Percentiles rank a stretch among this genome's conserved stretches.
Conservation (phyloP, 2,797 vertebrate genomes). For the Sebastes oblongus region DNA sequence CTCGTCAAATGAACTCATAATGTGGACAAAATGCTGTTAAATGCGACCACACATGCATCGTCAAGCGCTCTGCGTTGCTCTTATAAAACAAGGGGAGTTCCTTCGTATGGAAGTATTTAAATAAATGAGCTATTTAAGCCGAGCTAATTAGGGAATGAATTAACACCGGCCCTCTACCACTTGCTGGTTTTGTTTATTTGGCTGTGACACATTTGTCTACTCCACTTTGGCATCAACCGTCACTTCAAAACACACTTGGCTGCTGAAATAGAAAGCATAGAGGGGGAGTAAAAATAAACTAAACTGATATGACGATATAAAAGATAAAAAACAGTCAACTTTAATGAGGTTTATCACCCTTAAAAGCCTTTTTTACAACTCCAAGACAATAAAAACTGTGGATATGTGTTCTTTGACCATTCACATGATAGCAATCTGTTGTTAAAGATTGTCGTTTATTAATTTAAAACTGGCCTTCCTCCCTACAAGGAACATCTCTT, state of each 20-base stretch:
- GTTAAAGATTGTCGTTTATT: not conserved
- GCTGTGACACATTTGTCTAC: slow-evolving; percentile 8
- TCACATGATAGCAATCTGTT: not conserved
- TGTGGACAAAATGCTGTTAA: not conserved
- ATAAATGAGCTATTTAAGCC: slow-evolving; percentile 12
- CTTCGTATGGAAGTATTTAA: not conserved
- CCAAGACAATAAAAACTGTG: not conserved
- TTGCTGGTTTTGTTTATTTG: slow-evolving; percentile 45
- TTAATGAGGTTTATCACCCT: not conserved
- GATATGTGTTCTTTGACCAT: not conserved
- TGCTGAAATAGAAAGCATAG: not conserved
- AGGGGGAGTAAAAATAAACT: not conserved
- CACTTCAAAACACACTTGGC: slow-evolving; percentile 20
- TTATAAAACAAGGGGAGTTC: not conserved
- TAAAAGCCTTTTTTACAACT: not conserved
- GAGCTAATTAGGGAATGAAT: slow-evolving; percentile 6
- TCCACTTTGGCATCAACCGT: slow-evolving; percentile 19
- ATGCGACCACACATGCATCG: not conserved
- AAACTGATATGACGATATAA: not conserved
- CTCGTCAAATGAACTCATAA: not conserved
- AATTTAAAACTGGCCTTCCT: not conserved
- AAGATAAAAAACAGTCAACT: not conserved
- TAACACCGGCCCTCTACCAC: slow-evolving; percentile 5
- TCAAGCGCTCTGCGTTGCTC: not conserved
- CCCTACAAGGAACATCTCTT: not conserved